phyloP scores from a whole-genome alignment of 2,113 vertebrate genomes.

The Actinemys pallida region DNA sequence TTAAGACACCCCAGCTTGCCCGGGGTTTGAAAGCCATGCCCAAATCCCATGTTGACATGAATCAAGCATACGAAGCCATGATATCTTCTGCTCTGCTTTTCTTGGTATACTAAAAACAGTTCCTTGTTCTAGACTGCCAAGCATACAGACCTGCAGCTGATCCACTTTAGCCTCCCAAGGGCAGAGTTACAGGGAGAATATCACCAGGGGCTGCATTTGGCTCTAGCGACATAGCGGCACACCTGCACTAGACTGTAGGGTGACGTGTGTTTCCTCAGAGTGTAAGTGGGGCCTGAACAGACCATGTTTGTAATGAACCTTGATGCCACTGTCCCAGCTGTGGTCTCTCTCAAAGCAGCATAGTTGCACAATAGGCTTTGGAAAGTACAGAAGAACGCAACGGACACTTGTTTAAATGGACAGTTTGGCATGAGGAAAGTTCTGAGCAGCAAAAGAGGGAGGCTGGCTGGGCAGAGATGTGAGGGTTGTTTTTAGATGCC shows the following conservation, averaged over 20 bases:
- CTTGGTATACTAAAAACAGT: accelerated
- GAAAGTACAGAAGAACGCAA: background rate
- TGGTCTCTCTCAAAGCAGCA: background rate
- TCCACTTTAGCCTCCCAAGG: background rate
- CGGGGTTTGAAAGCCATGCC: background rate
- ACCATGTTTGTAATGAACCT: background rate
- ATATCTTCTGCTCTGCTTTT: background rate
- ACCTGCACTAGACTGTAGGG: background rate
- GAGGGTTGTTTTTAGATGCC: background rate
- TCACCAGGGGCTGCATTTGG: background rate
- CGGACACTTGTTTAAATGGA: background rate
- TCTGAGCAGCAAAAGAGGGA: background rate
- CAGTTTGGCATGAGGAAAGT: background rate
- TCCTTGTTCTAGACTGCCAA: background rate
- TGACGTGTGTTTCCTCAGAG: background rate
- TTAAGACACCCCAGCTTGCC: background rate
- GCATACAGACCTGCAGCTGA: background rate
- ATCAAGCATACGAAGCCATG: background rate
- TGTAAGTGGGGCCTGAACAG: background rate
- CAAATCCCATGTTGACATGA: background rate
- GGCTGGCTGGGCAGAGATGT: background rate
- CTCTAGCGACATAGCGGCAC: background rate
- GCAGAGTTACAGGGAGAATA: background rate
- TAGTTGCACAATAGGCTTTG: background rate
- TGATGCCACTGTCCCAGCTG: background rate